Conservation (phyloP, 2,888 invertebrate genomes). For the Conops quadrifasciatus region DNA sequence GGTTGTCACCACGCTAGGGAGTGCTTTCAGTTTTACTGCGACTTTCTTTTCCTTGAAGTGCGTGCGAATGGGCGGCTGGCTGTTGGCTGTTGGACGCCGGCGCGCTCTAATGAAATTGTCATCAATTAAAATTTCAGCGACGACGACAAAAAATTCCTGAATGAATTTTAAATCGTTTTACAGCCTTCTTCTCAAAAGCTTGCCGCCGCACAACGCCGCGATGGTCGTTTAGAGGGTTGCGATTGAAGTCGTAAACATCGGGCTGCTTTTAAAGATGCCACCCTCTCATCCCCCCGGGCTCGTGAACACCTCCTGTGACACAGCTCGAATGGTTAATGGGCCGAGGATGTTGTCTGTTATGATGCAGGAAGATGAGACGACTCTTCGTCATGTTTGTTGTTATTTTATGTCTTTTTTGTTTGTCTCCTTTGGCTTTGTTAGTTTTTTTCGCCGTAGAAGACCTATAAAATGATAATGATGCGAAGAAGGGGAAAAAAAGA, state of each 20-base stretch:
- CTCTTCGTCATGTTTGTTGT: slow-evolving; percentile 33
- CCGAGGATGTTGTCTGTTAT: slow-evolving; percentile 33
- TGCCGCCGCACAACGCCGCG: not conserved
- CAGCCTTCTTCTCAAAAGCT: slow-evolving; percentile 13
- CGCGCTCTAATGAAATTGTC: slow-evolving; percentile 61
- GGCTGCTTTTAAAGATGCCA: slow-evolving; percentile 5
- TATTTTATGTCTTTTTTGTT: slow-evolving; percentile 23
- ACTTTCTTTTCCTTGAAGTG: not conserved
- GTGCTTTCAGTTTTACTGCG: slow-evolving; percentile 19
- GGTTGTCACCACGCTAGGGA: slow-evolving; percentile 8
- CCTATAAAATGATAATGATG: slow-evolving; percentile 31
- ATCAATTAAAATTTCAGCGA: slow-evolving; percentile 58
- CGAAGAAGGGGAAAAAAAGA: slow-evolving; percentile 5
- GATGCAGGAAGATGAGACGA: slow-evolving; percentile 33
- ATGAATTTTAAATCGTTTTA: slow-evolving; percentile 36
- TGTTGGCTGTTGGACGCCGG: slow-evolving; percentile 10
- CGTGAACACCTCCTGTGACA: slow-evolving; percentile 7
- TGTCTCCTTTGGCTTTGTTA: slow-evolving; percentile 11
- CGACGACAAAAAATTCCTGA: slow-evolving; percentile 25
- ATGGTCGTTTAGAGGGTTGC: slow-evolving; percentile 16
- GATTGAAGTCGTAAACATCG: slow-evolving; percentile 28
- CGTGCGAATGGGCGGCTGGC: not conserved
- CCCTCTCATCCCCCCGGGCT: not conserved
- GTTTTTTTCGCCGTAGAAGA: not conserved
- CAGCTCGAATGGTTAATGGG: slow-evolving; percentile 36